Conservation (phyloP, 2,113 vertebrate species). For the Hystrix brachyura region DNA sequence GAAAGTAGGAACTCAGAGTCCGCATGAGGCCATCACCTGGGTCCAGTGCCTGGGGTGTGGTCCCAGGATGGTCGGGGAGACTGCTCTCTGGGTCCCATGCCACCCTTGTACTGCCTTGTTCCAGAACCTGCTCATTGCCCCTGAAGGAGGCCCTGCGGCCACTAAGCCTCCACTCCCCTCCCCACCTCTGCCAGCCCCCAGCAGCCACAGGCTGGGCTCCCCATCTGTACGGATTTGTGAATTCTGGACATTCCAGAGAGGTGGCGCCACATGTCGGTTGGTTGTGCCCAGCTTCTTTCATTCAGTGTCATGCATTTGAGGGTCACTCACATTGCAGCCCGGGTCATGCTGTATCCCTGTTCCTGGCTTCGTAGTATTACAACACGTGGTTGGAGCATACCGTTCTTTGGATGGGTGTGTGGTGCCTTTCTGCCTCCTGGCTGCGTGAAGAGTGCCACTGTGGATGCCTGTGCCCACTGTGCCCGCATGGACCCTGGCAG, state of each 20-base stretch:
- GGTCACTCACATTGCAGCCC: rapidly evolving
- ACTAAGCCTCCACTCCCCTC: background rate
- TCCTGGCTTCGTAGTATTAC: rapidly evolving
- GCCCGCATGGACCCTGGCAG: background rate
- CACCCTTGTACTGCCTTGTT: background rate
- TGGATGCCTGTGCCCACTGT: background rate
- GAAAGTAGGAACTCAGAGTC: too few species aligned
- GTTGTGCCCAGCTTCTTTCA: background rate
- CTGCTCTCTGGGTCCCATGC: background rate
- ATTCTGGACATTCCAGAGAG: too few species aligned
- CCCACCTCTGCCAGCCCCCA: background rate
- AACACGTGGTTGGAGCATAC: rapidly evolving
- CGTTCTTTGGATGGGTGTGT: background rate
- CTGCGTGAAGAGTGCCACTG: background rate
- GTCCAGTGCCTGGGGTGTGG: too few species aligned
- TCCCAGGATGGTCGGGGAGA: background rate
- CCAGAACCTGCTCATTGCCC: background rate
- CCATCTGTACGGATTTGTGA: background rate
- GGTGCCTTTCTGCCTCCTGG: background rate
- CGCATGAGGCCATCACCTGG: too few species aligned
- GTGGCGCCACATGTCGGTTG: rapidly evolving
- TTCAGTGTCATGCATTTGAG: too few species aligned
- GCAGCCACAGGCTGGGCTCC: background rate
- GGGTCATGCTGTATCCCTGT: rapidly evolving
- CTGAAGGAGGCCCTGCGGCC: background rate